Base-by-base conservation (phyloP, 2,888 invertebrate species). In the Apeira syringaria region DNA sequence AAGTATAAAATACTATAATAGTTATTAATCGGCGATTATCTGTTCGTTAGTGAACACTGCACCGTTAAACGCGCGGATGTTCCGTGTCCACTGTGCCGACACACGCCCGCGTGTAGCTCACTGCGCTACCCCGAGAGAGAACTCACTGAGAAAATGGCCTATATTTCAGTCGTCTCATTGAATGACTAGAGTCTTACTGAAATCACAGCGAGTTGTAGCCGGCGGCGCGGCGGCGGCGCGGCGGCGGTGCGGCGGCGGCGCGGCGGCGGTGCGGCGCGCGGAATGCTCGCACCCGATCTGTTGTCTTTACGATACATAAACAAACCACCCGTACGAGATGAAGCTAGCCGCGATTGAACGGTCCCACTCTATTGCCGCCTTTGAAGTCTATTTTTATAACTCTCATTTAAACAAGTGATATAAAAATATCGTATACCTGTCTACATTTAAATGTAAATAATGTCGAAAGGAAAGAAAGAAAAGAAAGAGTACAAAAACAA, bases 221-320 rank as follows among this genome's bases (percentile, higher is more conserved):
- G n/a, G n/a, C n/a, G n/a, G n/a, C n/a, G n/a, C 74, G 65, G 47
- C 74, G 65, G 47, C 68, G 71, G 68, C 58, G 63, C 60, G 72
- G 69, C 77, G 67, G 47, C 68, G 71, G 68, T 59, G 63, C 60
- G 72, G 69, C 77, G 67, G n/a, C n/a, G n/a, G n/a, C n/a, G n/a
- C 74, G 65, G 47, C 74, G 65, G 47, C 68, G 71, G 68, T 59
- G 63, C 60, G 72, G 69, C 77, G 67, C 73, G 59, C 69, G 68
- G 72, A 72, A 71, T 79, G 84, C 77, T 51, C 77, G 75, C 79
- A 83, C 80, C 34, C 74, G 76, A 80, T 80, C 84, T 85, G 87
- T 86, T 88, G 87, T 88, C 86, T 86, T 82, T 15, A 67, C 80
- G 77, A 85, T 83, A 85, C 80, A 87, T 89, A 89, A 89, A 89